Evolutionary conservation across 1,140 invertebrate species (phyloP).

Genomic region (Condylostylus longicornis): DNA sequence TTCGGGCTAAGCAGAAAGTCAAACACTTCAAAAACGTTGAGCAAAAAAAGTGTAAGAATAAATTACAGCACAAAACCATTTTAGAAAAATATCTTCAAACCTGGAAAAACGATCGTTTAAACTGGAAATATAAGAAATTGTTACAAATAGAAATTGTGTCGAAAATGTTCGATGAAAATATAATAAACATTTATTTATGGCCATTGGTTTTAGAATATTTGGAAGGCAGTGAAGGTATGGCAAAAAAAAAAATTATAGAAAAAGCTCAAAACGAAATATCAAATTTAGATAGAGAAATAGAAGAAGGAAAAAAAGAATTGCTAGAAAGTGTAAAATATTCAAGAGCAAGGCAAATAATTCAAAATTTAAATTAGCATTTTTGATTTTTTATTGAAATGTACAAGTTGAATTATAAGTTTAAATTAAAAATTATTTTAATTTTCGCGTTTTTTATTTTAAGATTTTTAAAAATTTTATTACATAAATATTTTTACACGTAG

Average conservation of each 20-base stretch:
- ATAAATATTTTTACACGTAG: no score
- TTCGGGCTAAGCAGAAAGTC: conserved; percentile 26
- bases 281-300: conserved; percentile 40
- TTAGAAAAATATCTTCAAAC: conserved; percentile 42
- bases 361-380: no score
- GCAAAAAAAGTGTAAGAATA: conserved; percentile 14
- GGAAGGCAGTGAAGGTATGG: conserved; percentile 46
- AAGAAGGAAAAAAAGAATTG: conserved; percentile 22
- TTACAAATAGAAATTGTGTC: conserved; percentile 58
- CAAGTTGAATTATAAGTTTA: no score
- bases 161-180: conserved; percentile 43
- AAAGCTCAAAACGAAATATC: conserved; percentile 49
- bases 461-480: no score
- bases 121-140: conserved; percentile 65
- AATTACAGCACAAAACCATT: conserved; percentile 28
- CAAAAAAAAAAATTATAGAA: conserved; percentile 40
- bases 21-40: conserved; percentile 23
- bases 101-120: conserved; percentile 49
- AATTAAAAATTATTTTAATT: no score
- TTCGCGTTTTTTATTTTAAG: no score
- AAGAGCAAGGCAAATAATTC: no score
- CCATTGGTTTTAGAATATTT: conserved; percentile 52
- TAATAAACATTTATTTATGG: conserved; percentile 44
- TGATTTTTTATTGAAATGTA: no score
- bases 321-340: no score